Conservation (phyloP, 2,888 invertebrate species). For the Eilema griseolum region DNA sequence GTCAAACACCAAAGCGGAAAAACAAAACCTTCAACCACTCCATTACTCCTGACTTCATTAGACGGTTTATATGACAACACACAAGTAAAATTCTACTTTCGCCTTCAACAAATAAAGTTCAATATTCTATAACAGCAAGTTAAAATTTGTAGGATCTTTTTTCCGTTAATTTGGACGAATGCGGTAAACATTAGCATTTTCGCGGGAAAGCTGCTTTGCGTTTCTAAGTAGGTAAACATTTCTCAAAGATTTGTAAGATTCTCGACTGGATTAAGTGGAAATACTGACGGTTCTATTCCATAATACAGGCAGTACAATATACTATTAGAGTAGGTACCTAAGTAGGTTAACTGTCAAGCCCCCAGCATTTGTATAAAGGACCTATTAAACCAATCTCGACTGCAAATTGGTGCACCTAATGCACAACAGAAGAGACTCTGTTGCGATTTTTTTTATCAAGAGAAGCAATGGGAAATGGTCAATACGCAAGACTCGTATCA, state of each 20-base stretch:
- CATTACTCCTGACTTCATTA: slow-evolving; percentile 70
- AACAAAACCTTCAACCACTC: slow-evolving; percentile 70
- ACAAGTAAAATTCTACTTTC: slow-evolving; percentile 33
- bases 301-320: neutral
- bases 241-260: slow-evolving; percentile 54
- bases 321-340: no score
- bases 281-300: neutral
- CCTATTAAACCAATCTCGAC: no score
- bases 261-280: slow-evolving; percentile 33
- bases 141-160: slow-evolving; percentile 37
- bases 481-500: no score
- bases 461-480: no score
- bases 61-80: slow-evolving; percentile 39
- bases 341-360: no score
- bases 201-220: slow-evolving; percentile 74
- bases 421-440: no score
- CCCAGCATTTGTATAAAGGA: no score
- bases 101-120: neutral
- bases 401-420: no score
- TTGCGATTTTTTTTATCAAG: no score
- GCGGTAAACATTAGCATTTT: slow-evolving; percentile 73
- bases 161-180: slow-evolving; percentile 66
- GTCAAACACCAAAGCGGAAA: slow-evolving; percentile 65
- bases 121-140: slow-evolving; percentile 12
- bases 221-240: slow-evolving; percentile 72